Base-by-base conservation (phyloP, 2,797 vertebrate species). In the Cirrhinus molitorella region DNA sequence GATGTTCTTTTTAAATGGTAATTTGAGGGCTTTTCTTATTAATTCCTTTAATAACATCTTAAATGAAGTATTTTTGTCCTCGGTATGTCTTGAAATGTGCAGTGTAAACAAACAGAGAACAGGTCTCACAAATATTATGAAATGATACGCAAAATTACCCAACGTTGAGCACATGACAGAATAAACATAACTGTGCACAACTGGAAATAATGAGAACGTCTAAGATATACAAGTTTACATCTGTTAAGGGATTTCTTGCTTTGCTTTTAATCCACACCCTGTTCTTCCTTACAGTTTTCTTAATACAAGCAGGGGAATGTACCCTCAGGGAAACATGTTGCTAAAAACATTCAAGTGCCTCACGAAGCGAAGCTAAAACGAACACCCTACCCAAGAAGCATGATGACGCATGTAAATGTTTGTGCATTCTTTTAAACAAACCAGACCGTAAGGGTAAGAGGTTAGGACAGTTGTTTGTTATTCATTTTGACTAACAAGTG, bases 381-480 rank as follows among this genome's bases (percentile, higher is more conserved):
- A 74, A 91, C 28, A 19, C 37, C 40, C 51, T 83, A 81, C 47
- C 23, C 66, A 81, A 51, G 86, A 88, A 86, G 88, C 85, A 31
- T 21, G 85, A 90, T 88, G 83, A 91, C 68, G 85, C 67, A 31
- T 84, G 79, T 86, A 81, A 89, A 90, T 89, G 85, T 92, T 91
- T 92, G 88, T 79, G 79, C 85, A 77, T 79, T 84, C 55, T 87
- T 91, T 81, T 85, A 89, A 91, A 90, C 87, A 91, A 90, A 90
- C 68, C 37, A 73, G 86, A 90, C 79, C 87, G 59, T 88, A 65
- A 14, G 3, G 53, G 65, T 85, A 86, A 91, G 86, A 83, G 45
- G 89, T 90, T 85, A 84, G 55, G 85, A 87, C 84, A 79, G 79
- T 79, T 89, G 85, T 89, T 86, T 85, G 67, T 86, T 91, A 87